These are phyloP conservation scores for Ptychochromis oligacanthus DNA, from an alignment of 2,113 vertebrate genomes.

Conservation along the genomic window DNA sequence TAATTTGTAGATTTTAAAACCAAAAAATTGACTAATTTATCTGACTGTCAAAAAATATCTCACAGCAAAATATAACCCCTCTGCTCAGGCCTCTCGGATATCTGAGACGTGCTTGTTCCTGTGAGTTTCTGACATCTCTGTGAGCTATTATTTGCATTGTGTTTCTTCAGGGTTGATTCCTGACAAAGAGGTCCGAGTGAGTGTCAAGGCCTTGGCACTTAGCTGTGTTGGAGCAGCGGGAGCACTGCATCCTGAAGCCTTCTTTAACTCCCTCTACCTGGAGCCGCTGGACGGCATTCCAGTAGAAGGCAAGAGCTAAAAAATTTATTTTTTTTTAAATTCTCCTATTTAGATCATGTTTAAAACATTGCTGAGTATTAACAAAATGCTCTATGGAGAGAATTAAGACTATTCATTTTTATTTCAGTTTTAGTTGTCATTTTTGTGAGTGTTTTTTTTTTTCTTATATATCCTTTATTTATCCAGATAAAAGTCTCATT, in stretches of 20 bases:
- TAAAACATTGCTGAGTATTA: neutral
- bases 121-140: neutral
- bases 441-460: too few relatives aligned
- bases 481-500: too few relatives aligned
- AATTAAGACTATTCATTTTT: too few relatives aligned
- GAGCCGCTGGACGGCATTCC: slow-evolving; percentile 82
- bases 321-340: too few relatives aligned
- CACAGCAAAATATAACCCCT: neutral
- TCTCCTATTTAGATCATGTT: neutral
- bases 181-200: slow-evolving; percentile 94
- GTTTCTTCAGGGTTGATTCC: slow-evolving; percentile 86
- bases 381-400: neutral
- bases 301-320: slow-evolving; percentile 75
- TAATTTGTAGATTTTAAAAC: neutral
- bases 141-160: neutral
- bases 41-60: neutral
- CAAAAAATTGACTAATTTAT: neutral
- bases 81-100: neutral
- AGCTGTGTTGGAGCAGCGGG: slow-evolving; percentile 92
- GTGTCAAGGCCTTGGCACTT: slow-evolving; percentile 95
- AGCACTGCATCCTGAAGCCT: slow-evolving; percentile 90
- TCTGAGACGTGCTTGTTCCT: neutral
- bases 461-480: too few relatives aligned
- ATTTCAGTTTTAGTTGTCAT: too few relatives aligned
- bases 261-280: slow-evolving; percentile 93